phyloP scores from a whole-genome alignment of 2,888 invertebrate genomes.

The Ophion ventricosus region DNA sequence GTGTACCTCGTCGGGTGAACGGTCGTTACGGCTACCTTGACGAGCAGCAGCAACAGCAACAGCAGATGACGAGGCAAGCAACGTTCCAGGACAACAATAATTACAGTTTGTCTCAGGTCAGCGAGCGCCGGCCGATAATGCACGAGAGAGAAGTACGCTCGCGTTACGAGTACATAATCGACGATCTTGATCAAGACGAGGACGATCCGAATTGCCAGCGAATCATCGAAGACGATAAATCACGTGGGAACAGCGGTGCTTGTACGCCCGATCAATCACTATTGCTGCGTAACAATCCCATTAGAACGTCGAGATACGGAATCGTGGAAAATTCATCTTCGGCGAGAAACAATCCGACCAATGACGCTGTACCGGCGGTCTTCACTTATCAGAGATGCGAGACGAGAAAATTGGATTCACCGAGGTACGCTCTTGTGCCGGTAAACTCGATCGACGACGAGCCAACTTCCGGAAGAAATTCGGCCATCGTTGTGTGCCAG shows the following conservation, averaged over 20 bases:
- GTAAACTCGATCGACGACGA: constrained; percentile 37
- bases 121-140: constrained; percentile 49
- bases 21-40: constrained; percentile 78
- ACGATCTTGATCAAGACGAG: constrained; percentile 56
- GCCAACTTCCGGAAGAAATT: constrained; percentile 26
- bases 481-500: constrained; percentile 39
- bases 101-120: constrained; percentile 28
- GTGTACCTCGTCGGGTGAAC: constrained; percentile 40
- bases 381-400: constrained; percentile 59
- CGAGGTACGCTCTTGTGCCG: constrained; percentile 58
- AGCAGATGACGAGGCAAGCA: not conserved
- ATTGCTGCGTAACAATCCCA: constrained; percentile 65
- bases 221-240: not conserved
- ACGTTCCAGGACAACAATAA: constrained; percentile 26
- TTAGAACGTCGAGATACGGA: constrained; percentile 71
- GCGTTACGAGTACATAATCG: constrained; percentile 80
- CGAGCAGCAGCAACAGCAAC: constrained; percentile 46
- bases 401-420: constrained; percentile 5
- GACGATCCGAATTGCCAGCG: not conserved
- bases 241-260: not conserved
- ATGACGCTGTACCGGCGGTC: constrained; percentile 49
- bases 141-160: constrained; percentile 65
- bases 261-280: constrained; percentile 27
- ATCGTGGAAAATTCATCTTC: constrained; percentile 21
- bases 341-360: not conserved